A percentile compares a stretch with the other conserved stretches of the same genome.
These are phyloP conservation scores for Choloepus hoffmanni DNA, from an alignment of 2,113 vertebrate genomes.

Conservation along the genomic window DNA sequence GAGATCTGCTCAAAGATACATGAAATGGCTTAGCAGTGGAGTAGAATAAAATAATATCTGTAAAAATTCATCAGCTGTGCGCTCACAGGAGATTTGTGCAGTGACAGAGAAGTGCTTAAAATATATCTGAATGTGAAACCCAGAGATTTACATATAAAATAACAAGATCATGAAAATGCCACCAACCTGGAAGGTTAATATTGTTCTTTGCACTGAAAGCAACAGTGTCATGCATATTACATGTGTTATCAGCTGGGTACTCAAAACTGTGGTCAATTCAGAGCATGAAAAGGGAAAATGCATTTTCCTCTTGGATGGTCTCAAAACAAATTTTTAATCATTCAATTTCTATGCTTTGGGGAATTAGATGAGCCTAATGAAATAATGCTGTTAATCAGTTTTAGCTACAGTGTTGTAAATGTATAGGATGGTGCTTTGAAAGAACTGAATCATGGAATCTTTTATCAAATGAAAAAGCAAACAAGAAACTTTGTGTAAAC, in stretches of 20 bases:
- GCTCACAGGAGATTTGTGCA: slow-evolving; percentile 54
- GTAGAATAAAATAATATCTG: slow-evolving; percentile 59
- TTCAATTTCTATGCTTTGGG: slow-evolving; percentile 36
- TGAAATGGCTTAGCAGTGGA: slow-evolving; percentile 53
- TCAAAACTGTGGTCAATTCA: not conserved
- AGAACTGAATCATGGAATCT: not conserved
- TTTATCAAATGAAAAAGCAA: not conserved
- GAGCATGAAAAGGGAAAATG: not conserved
- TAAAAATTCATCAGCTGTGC: slow-evolving; percentile 66
- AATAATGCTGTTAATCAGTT: slow-evolving; percentile 39
- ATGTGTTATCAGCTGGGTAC: not conserved
- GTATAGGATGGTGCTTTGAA: not conserved
- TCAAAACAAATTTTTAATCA: slow-evolving; percentile 33
- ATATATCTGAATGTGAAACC: slow-evolving; percentile 47
- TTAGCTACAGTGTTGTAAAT: slow-evolving; percentile 50
- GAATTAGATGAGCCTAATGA: slow-evolving; percentile 28
- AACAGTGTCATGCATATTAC: not conserved
- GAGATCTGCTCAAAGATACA: slow-evolving; percentile 35
- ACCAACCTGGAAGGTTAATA: not conserved
- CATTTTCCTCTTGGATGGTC: slow-evolving; percentile 1
- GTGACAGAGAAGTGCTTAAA: slow-evolving; percentile 40
- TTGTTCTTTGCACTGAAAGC: slow-evolving; percentile 8
- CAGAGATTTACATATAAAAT: slow-evolving; percentile 65
- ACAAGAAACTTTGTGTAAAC: not conserved
- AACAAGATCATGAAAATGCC: slow-evolving; percentile 36